phyloP scores from a whole-genome alignment of 2,888 invertebrate genomes.

The Andrena haemorrhoa region DNA sequence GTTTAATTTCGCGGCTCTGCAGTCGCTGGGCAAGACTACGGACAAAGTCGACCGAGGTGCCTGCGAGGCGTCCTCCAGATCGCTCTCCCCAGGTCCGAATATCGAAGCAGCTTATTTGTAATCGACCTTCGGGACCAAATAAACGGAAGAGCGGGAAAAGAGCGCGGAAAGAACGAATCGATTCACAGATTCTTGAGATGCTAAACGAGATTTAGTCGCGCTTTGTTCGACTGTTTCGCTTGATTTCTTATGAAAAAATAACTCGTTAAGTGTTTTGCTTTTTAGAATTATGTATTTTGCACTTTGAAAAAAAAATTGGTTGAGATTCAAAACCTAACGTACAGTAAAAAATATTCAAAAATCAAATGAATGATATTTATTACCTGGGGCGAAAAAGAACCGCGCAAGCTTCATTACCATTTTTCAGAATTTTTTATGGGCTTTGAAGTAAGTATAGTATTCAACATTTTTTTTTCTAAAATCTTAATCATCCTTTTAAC shows the following conservation, averaged over 20 bases:
- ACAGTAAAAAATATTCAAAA: background rate
- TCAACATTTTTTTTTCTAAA: too few species aligned
- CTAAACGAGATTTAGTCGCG: background rate
- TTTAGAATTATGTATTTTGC: too few species aligned
- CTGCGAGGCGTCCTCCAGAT: slow-evolving; percentile 20
- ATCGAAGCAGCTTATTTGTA: slow-evolving; percentile 11
- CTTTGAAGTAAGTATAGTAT: too few species aligned
- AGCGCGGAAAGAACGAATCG: background rate
- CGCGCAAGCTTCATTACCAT: too few species aligned
- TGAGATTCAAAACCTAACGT: background rate
- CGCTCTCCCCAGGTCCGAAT: background rate
- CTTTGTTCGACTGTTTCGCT: too few species aligned
- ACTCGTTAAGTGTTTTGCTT: background rate
- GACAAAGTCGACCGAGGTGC: slow-evolving; percentile 34
- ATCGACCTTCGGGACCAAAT: slow-evolving; percentile 1
- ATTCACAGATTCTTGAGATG: background rate
- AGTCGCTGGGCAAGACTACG: background rate
- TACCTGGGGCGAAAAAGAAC: too few species aligned
- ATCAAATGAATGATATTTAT: too few species aligned
- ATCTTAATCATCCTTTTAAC: too few species aligned
- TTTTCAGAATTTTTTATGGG: too few species aligned
- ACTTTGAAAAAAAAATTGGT: too few species aligned
- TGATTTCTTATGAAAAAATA: background rate
- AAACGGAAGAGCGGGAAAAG: background rate
- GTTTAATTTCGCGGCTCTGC: background rate